A percentile compares a stretch with the other conserved stretches of the same genome.
Conservation (phyloP, 2,113 vertebrate genomes). For the Myotis davidii region DNA sequence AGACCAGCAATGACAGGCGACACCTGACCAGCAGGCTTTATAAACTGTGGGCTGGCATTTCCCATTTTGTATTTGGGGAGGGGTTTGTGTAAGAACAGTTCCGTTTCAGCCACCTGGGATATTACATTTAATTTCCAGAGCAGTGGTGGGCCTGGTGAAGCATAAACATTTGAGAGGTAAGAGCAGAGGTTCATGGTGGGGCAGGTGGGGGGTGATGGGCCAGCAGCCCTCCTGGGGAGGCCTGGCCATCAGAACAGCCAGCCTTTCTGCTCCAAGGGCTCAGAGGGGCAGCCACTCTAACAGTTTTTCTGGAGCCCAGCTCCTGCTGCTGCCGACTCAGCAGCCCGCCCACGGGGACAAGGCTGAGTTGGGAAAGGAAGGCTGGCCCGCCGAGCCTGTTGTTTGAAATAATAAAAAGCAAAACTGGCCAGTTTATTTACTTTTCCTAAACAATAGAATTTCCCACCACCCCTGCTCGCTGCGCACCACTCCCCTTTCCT, state of each 20-base stretch:
- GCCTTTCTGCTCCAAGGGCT: slow-evolving; percentile 43
- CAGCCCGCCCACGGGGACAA: background rate
- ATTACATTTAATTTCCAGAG: slow-evolving; percentile 60
- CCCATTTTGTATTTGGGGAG: background rate
- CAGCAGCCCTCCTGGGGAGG: background rate
- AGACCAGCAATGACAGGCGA: background rate
- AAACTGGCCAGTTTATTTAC: slow-evolving; percentile 63
- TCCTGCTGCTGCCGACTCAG: slow-evolving; percentile 41
- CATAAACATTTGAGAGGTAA: slow-evolving; percentile 1
- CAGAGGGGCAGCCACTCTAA: slow-evolving; percentile 28
- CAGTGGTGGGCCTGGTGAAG: background rate
- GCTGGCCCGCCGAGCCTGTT: slow-evolving; percentile 30
- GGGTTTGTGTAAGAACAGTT: background rate
- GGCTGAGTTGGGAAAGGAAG: slow-evolving; percentile 65
- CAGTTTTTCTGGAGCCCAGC: background rate
- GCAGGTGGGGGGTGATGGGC: background rate
- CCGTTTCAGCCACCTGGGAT: slow-evolving; percentile 33
- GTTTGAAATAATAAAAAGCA: slow-evolving; percentile 79
- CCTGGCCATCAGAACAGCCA: background rate
- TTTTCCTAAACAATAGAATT: slow-evolving; percentile 72
- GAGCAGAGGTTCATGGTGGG: background rate
- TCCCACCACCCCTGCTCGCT: background rate
- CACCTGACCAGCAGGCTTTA: background rate
- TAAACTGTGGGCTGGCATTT: background rate
- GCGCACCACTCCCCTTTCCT: slow-evolving; percentile 48